These are phyloP conservation scores for Vollenhovia emeryi DNA, from an alignment of 1,140 invertebrate genomes.

Conservation along the genomic window DNA sequence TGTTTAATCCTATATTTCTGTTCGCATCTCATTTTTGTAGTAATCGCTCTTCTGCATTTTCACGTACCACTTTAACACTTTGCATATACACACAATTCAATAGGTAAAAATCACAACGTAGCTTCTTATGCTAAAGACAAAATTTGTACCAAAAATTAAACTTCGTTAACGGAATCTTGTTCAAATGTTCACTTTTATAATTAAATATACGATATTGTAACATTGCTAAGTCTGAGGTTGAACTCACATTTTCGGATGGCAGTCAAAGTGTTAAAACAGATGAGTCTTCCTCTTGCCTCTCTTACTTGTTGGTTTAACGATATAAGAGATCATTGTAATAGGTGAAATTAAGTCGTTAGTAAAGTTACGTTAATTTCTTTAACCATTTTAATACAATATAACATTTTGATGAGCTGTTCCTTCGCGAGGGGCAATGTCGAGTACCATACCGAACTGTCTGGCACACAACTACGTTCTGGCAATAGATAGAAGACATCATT, in stretches of 20 bases:
- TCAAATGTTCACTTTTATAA: no score
- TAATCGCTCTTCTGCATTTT: not conserved
- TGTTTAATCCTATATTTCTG: slow-evolving; percentile 47
- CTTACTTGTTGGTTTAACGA: not conserved
- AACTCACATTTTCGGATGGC: not conserved
- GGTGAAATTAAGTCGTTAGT: slow-evolving; percentile 88
- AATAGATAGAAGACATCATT: slow-evolving; percentile 97
- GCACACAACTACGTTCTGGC: slow-evolving; percentile 96
- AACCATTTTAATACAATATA: slow-evolving; percentile 95
- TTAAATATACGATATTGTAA: not conserved
- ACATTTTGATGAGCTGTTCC: slow-evolving; percentile 95
- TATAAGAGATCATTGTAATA: slow-evolving; percentile 61
- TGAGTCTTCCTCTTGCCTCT: slow-evolving; percentile 10
- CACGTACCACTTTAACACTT: slow-evolving; percentile 18
- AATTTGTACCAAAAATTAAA: no score
- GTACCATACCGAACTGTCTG: slow-evolving; percentile 98
- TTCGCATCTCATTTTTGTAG: slow-evolving; percentile 34
- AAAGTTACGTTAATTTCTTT: slow-evolving; percentile 94
- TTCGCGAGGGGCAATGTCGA: slow-evolving; percentile 92
- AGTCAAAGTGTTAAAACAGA: slow-evolving; percentile 35
- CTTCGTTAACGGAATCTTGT: no score
- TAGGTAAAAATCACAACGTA: not conserved
- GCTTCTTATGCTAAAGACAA: not conserved
- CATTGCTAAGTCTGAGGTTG: not conserved
- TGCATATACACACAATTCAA: not conserved